A percentile compares a stretch with the other conserved stretches of the same genome.
phyloP scores from a whole-genome alignment of 2,888 invertebrate genomes.

The Drosophila fulvimacula region DNA sequence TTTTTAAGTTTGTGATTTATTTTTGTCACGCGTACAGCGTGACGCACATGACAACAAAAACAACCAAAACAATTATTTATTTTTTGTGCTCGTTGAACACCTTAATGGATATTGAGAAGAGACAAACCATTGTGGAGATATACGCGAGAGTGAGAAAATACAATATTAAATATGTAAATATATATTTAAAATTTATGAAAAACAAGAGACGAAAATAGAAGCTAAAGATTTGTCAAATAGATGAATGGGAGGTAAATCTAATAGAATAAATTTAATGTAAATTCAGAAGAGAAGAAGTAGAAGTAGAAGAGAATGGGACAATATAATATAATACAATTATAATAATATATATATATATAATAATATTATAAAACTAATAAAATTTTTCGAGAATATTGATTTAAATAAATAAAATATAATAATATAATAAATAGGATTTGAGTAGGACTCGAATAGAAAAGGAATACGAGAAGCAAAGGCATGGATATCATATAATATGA shows the following conservation, averaged over 20 bases:
- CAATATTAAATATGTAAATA: not conserved
- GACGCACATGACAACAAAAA: slow-evolving; percentile 48
- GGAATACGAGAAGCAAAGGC: no score
- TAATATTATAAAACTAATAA: no score
- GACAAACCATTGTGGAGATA: slow-evolving; percentile 7
- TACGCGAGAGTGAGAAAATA: not conserved
- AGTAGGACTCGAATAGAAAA: not conserved
- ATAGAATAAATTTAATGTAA: not conserved
- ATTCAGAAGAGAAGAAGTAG: not conserved
- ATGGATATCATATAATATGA: no score
- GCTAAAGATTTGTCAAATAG: not conserved
- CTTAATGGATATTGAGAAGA: slow-evolving; percentile 18
- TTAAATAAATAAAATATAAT: no score
- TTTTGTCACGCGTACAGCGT: slow-evolving; percentile 66
- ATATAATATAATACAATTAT: not conserved
- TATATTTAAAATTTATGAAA: not conserved
- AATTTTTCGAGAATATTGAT: no score
- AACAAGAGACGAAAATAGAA: not conserved
- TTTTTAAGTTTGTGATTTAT: slow-evolving; percentile 73
- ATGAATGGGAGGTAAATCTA: not conserved
- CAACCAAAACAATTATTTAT: slow-evolving; percentile 15
- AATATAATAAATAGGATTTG: no score
- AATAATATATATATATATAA: no score
- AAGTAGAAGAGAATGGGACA: slow-evolving; percentile 13
- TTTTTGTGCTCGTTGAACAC: slow-evolving; percentile 30